Evolutionary conservation across 1,140 invertebrate species (phyloP).

Genomic region (Episyrphus balteatus): DNA sequence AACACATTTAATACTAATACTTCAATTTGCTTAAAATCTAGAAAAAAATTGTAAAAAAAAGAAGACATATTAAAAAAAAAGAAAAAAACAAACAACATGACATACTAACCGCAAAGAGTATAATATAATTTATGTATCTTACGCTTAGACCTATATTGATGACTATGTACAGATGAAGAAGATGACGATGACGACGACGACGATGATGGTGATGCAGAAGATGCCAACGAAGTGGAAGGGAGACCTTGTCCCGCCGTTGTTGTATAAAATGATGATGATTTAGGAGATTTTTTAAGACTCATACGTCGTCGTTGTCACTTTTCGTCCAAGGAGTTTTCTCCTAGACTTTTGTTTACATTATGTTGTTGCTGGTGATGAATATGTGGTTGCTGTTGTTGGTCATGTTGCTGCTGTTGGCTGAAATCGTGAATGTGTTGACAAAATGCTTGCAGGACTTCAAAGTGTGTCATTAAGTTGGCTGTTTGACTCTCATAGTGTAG

Average conservation of each 20-base stretch:
- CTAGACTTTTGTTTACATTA: background rate
- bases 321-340: background rate
- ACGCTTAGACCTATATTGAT: background rate
- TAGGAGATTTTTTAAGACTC: background rate
- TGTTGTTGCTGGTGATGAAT: conserved; percentile 10
- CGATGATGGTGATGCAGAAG: too few relatives aligned
- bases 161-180: background rate
- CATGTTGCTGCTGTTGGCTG: conserved; percentile 24
- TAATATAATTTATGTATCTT: background rate
- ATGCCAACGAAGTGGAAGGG: too few relatives aligned
- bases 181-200: too few relatives aligned
- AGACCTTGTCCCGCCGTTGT: too few relatives aligned
- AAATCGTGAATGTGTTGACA: conserved; percentile 32
- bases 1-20: too few relatives aligned
- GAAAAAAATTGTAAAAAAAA: too few relatives aligned
- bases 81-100: too few relatives aligned
- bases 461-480: conserved; percentile 55
- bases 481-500: conserved; percentile 55
- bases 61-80: too few relatives aligned
- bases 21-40: too few relatives aligned
- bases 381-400: conserved; percentile 1
- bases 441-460: conserved; percentile 53
- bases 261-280: background rate
- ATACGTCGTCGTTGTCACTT: background rate
- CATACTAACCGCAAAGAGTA: background rate